Conservation (phyloP, 2,113 vertebrate species). For the Pagrus major region DNA sequence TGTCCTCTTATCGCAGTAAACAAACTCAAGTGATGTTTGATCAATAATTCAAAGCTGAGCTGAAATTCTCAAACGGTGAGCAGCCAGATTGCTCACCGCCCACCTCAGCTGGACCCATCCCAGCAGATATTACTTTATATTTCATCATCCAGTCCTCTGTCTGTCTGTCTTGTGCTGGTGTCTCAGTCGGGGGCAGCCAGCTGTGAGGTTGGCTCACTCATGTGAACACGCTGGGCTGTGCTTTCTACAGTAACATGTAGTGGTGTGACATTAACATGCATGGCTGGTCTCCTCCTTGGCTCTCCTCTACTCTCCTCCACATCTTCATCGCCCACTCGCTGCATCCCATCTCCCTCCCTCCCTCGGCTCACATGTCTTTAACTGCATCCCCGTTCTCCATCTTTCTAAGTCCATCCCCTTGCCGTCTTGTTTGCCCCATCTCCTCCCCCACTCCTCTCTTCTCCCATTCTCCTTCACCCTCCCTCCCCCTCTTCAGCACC, state of each 20-base stretch:
- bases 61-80: conserved; percentile 53
- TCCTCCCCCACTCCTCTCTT: no score
- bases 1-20: conserved; percentile 55
- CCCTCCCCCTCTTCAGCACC: not conserved
- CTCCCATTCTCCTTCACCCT: not conserved
- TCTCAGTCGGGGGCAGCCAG: not conserved
- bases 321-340: conserved; percentile 41
- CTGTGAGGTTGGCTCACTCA: conserved; percentile 7
- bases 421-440: conserved; percentile 29
- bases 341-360: conserved; percentile 24
- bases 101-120: conserved; percentile 65
- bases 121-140: conserved; percentile 67
- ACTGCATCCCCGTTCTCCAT: conserved; percentile 38
- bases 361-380: conserved; percentile 17
- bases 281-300: conserved; percentile 46
- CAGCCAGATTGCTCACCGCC: conserved; percentile 61
- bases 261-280: conserved; percentile 60
- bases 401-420: conserved; percentile 29
- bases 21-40: conserved; percentile 66
- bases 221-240: conserved; percentile 7
- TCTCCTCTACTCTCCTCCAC: conserved; percentile 34
- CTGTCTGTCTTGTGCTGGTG: not conserved
- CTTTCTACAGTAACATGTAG: conserved; percentile 33
- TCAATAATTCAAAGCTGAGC: conserved; percentile 75
- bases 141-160: conserved; percentile 65